Conservation (phyloP, 92 coral and sea anemone genomes). For the Porites divaricata region DNA sequence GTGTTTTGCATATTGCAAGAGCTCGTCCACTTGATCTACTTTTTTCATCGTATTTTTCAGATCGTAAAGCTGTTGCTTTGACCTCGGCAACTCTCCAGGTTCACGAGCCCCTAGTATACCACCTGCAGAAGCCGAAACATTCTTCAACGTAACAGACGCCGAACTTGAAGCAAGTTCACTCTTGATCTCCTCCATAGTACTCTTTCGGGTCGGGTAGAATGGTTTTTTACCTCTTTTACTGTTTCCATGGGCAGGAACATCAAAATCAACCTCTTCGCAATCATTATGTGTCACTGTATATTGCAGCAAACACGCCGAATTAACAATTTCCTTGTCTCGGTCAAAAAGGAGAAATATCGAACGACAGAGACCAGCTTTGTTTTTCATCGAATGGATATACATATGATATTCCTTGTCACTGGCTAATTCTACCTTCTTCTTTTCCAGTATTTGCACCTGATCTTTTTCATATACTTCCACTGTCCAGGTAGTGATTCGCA, state of each 20-base stretch:
- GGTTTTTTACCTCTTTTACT: slow-evolving; percentile 34
- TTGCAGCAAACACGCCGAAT: slow-evolving; percentile 4
- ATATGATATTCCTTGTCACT: slow-evolving; percentile 10
- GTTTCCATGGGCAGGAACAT: slow-evolving; percentile 32
- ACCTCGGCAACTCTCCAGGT: slow-evolving; percentile 59
- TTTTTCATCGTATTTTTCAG: slow-evolving; percentile 22
- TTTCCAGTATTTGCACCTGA: slow-evolving; percentile 20
- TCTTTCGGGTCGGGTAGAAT: slow-evolving; percentile 57
- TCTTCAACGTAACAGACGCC: slow-evolving; percentile 33
- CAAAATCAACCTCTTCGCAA: slow-evolving; percentile 31
- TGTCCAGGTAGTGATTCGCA: slow-evolving; percentile 62
- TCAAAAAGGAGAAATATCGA: slow-evolving; percentile 36
- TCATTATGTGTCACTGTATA: not conserved
- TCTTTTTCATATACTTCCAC: slow-evolving; percentile 33
- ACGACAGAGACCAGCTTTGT: slow-evolving; percentile 34
- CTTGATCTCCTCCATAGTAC: too few species aligned
- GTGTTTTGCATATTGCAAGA: slow-evolving; percentile 48
- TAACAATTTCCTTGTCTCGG: slow-evolving; percentile 7
- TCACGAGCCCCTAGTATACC: slow-evolving; percentile 41
- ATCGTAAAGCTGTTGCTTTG: slow-evolving; percentile 53
- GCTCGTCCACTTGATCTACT: slow-evolving; percentile 42
- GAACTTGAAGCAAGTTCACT: slow-evolving; percentile 19
- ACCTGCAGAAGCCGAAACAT: slow-evolving; percentile 34
- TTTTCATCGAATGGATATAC: slow-evolving; percentile 31
- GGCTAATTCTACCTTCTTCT: slow-evolving; percentile 21